phyloP scores from a whole-genome alignment of 2,113 vertebrate species.

The Capreolus pygargus region DNA sequence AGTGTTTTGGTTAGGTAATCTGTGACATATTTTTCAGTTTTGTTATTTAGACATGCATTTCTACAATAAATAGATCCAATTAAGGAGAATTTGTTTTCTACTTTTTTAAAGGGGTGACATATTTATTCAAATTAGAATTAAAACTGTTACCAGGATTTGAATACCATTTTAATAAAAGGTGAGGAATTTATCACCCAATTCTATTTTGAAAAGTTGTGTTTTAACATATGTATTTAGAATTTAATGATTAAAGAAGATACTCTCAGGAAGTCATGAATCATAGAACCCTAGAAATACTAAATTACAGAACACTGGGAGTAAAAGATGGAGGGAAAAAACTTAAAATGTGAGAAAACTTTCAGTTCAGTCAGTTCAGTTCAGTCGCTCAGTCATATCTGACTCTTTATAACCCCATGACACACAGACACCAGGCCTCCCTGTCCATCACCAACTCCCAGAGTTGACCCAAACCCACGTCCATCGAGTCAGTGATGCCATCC shows the following conservation, averaged over 20 bases:
- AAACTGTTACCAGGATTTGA: slow-evolving; percentile 10
- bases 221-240: slow-evolving; percentile 28
- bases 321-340: not conserved
- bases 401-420: no score
- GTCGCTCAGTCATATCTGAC: no score
- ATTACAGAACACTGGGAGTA: not conserved
- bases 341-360: not conserved
- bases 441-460: no score
- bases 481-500: no score
- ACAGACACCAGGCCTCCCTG: no score
- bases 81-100: not conserved
- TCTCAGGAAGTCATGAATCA: not conserved
- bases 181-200: not conserved
- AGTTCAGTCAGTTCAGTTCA: no score
- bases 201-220: slow-evolving; percentile 16
- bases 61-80: not conserved
- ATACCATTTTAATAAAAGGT: slow-evolving; percentile 16
- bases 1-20: not conserved
- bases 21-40: not conserved
- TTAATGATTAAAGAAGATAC: not conserved
- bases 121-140: slow-evolving; percentile 45
- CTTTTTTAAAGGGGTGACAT: not conserved
- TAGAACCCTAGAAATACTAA: not conserved
- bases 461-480: no score
- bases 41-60: not conserved